Evolutionary conservation across 1,140 invertebrate species (phyloP).

Genomic region (Zaprionus ornatus): DNA sequence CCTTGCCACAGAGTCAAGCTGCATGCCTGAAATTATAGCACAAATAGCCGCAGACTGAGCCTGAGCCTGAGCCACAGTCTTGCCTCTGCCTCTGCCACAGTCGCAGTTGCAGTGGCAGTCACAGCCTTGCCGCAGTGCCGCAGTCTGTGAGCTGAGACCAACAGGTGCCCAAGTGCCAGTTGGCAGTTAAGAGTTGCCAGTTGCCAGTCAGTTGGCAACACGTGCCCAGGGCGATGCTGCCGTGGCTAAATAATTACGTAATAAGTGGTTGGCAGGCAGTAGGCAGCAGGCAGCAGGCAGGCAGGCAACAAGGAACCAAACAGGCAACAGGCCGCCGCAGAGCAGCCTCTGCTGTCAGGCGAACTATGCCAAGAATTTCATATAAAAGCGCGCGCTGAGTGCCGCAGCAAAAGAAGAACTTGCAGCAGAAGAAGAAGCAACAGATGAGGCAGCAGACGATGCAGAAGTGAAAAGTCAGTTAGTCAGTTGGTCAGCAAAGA

Average conservation of each 20-base stretch:
- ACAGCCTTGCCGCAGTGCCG: background rate
- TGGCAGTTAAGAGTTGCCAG: slow-evolving; percentile 44
- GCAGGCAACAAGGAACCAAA: slow-evolving; percentile 34
- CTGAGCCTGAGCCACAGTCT: slow-evolving; percentile 15
- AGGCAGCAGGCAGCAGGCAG: slow-evolving; percentile 30
- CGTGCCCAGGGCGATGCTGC: slow-evolving; percentile 74
- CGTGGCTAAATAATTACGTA: slow-evolving; percentile 80
- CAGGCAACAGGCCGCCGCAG: slow-evolving; percentile 23
- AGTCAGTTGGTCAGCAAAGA: slow-evolving; percentile 15
- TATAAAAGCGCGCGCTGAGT: slow-evolving; percentile 47
- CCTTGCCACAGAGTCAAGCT: slow-evolving; percentile 32
- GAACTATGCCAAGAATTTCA: slow-evolving; percentile 77
- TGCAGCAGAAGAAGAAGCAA: slow-evolving; percentile 1
- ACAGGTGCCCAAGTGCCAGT: slow-evolving; percentile 66
- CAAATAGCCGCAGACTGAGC: slow-evolving; percentile 56
- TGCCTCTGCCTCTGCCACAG: slow-evolving; percentile 31
- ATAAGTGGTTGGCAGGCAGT: slow-evolving; percentile 80
- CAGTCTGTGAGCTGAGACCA: slow-evolving; percentile 12
- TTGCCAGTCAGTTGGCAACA: slow-evolving; percentile 71
- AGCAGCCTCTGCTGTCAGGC: slow-evolving; percentile 60
- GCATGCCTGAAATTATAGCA: slow-evolving; percentile 79
- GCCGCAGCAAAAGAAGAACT: slow-evolving; percentile 8
- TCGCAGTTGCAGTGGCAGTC: slow-evolving; percentile 12
- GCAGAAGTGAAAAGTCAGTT: slow-evolving; percentile 37
- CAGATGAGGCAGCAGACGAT: slow-evolving; percentile 11